phyloP scores from a whole-genome alignment of 2,888 invertebrate species.

The Pandemis corylana region DNA sequence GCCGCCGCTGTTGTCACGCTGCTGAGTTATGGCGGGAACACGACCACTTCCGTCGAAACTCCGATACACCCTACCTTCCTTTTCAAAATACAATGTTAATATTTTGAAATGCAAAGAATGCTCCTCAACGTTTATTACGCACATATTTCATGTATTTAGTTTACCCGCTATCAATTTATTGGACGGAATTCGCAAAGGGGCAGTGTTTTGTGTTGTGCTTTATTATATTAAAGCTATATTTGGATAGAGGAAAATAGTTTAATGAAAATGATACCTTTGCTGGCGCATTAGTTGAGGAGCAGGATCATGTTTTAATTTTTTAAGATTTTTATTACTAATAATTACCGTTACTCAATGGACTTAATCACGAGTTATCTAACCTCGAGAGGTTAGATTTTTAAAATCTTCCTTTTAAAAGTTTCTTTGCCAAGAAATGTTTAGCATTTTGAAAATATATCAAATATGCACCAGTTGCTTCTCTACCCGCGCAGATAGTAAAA shows the following conservation, averaged over 20 bases:
- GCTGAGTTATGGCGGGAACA: conserved; percentile 70
- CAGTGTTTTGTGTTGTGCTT: background rate
- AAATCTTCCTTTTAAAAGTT: no score
- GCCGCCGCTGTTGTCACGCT: conserved; percentile 59
- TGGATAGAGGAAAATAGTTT: background rate
- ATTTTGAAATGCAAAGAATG: conserved; percentile 43
- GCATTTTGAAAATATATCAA: no score
- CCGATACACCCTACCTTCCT: conserved; percentile 52
- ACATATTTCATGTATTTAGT: conserved; percentile 14
- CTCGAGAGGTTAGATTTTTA: no score
- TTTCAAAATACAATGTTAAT: conserved; percentile 46
- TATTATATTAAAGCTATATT: background rate
- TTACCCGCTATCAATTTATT: conserved; percentile 10
- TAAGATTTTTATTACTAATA: no score
- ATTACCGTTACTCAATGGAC: no score
- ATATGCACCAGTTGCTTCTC: no score
- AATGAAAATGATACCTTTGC: background rate
- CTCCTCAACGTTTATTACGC: conserved; percentile 21
- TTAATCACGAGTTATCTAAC: no score
- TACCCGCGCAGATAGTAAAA: no score
- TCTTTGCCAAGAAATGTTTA: no score
- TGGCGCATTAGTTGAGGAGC: background rate
- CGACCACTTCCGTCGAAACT: conserved; percentile 63
- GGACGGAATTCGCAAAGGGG: conserved; percentile 4
- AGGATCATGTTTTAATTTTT: background rate